Base-by-base conservation (phyloP, 2,113 vertebrate species). In the Craseonycteris thonglongyai region DNA sequence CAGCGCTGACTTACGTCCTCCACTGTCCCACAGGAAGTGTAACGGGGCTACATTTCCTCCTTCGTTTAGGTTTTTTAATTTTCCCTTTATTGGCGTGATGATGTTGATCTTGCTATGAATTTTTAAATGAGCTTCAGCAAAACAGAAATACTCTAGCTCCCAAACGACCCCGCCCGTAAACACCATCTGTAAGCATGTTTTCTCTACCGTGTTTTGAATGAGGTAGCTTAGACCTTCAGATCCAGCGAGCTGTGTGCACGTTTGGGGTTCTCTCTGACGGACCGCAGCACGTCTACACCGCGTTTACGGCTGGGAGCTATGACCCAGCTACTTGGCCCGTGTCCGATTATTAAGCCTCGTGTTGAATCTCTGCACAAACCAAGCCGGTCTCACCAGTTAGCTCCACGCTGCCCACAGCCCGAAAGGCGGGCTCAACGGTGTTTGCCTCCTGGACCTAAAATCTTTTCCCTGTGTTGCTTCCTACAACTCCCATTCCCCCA, bases 91-190 rank as follows among this genome's bases (percentile, higher is more conserved):
- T 80, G 83, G 75, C 58, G n/a, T 94, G 86, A 90, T 66, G 86
- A 95, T 66, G 95, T 96, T 93, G 88, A 92, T 97, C 94, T 96
- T 61, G 54, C 94, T 75, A 96, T 96, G 96, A 95, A 94, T 93
- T 83, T 96, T 97, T 96, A 51, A 87, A 97, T 96, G 30, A 69
- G 87, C 90, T 87, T 47, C 19, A 38, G 69, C 63, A 87, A 87
- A 95, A 83, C 47, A 92, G 79, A 95, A 94, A 93, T 12, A 33
- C 38, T 86, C 80, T 75, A 28, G 65, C 47, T 93, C 79, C 75
- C 92, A 65, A 89, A 69, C 42, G 94, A 54, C 49, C 68, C 59
- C 22, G 69, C 61, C 69, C 80, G 54, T 92, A 93, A 96, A 92
- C 28, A 33, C 65, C 18, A 1, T 90, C 94, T 91, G 66, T 83